A percentile compares a stretch with the other conserved stretches of the same genome.
Evolutionary conservation across 2,888 invertebrate genomes (phyloP).

Genomic region (Timema cristinae): DNA sequence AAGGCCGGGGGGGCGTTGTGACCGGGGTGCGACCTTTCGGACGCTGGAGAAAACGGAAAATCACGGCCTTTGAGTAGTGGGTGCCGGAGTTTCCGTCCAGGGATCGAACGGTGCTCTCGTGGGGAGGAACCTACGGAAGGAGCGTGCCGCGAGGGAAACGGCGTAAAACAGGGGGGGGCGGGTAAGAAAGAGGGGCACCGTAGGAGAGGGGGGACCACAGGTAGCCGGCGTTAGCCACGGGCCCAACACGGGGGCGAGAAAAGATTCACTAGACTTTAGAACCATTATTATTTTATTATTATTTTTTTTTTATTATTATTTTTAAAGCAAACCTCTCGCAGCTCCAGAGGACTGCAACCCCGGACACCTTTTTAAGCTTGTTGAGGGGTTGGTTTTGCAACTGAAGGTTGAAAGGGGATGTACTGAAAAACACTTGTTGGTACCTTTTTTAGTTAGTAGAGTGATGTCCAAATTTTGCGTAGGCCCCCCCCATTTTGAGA

Average conservation of each 20-base stretch:
- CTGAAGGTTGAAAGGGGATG: too few species aligned
- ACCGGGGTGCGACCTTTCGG: slow-evolving; percentile 65
- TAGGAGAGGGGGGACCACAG: slow-evolving; percentile 25
- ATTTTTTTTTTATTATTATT: too few species aligned
- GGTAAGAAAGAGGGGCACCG: slow-evolving; percentile 20
- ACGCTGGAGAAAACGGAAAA: slow-evolving; percentile 69
- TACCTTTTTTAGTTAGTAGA: too few species aligned
- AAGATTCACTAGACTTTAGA: slow-evolving; percentile 8
- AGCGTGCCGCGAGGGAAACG: slow-evolving; percentile 32
- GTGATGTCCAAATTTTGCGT: too few species aligned
- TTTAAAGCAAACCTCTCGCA: too few species aligned
- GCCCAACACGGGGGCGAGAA: slow-evolving; percentile 22
- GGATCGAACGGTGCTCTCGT: slow-evolving; percentile 46
- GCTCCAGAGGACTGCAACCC: too few species aligned
- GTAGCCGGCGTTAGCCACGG: slow-evolving; percentile 16
- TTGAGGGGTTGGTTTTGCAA: too few species aligned
- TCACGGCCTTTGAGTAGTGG: slow-evolving; percentile 68
- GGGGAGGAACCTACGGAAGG: slow-evolving; percentile 29
- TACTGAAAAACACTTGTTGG: too few species aligned
- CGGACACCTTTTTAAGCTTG: too few species aligned
- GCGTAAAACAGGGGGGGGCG: slow-evolving; percentile 30
- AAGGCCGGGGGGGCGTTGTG: slow-evolving; percentile 29
- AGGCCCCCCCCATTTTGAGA: too few species aligned
- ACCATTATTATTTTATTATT: background rate
- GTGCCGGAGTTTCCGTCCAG: slow-evolving; percentile 64